phyloP scores from a whole-genome alignment of 2,888 invertebrate genomes.

The Aporophyla lueneburgensis region DNA sequence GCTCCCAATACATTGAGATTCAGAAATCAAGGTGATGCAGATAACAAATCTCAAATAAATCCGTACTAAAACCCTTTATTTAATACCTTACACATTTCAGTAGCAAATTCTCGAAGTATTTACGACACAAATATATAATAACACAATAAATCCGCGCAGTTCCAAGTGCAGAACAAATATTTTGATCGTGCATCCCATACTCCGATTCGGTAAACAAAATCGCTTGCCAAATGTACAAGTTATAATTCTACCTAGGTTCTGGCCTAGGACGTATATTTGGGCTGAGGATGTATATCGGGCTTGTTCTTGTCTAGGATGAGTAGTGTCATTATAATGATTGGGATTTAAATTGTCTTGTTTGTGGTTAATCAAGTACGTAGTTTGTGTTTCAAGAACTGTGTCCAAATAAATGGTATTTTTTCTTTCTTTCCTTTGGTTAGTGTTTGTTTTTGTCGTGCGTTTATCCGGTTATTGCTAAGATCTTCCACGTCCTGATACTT shows the following conservation, averaged over 20 bases:
- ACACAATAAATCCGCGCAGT: constrained; percentile 57
- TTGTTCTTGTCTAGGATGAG: constrained; percentile 9
- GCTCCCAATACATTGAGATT: neutral
- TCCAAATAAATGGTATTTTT: no score
- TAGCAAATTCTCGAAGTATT: constrained; percentile 43
- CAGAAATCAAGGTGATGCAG: neutral
- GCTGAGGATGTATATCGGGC: constrained; percentile 16
- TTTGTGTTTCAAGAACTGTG: no score
- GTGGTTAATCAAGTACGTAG: neutral
- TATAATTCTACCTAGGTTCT: constrained; percentile 41
- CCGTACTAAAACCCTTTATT: constrained; percentile 5
- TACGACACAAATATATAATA: constrained; percentile 58
- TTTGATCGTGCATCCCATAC: constrained; percentile 57
- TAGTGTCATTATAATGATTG: neutral
- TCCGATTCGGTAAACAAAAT: constrained; percentile 57
- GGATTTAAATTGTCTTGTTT: neutral
- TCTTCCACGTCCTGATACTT: neutral
- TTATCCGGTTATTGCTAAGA: neutral
- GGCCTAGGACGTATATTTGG: constrained; percentile 38
- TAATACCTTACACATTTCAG: constrained; percentile 36
- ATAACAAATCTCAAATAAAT: neutral
- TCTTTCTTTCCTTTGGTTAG: no score
- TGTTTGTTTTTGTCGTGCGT: neutral
- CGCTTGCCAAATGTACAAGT: constrained; percentile 60
- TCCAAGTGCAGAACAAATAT: constrained; percentile 64